Evolutionary conservation across 2,113 vertebrate genomes (phyloP).

Genomic region (Pseudonaja textilis): DNA sequence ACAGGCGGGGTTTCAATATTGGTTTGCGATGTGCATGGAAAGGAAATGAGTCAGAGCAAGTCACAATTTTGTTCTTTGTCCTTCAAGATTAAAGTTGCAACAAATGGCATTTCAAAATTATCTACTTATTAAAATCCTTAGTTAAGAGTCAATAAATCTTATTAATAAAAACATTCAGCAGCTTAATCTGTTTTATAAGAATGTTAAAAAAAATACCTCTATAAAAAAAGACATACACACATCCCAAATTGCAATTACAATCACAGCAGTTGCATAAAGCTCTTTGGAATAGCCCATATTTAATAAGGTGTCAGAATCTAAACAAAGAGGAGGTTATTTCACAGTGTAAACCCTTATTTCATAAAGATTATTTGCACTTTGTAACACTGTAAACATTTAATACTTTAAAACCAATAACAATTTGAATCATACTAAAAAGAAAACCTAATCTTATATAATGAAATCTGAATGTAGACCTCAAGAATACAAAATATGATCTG

Average conservation of each 20-base stretch:
- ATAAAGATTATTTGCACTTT: neutral
- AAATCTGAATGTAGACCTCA: neutral
- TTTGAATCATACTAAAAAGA: neutral
- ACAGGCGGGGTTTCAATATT: neutral
- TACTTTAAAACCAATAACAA: neutral
- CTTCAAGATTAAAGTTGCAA: neutral
- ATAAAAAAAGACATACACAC: neutral
- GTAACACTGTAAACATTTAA: neutral
- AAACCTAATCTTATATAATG: neutral
- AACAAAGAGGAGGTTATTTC: neutral
- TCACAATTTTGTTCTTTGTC: neutral
- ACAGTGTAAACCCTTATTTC: neutral
- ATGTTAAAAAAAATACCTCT: neutral
- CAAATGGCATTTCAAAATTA: neutral
- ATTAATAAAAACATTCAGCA: neutral
- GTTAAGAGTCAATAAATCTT: neutral
- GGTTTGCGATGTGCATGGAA: neutral
- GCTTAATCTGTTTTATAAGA: neutral
- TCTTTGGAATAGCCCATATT: neutral
- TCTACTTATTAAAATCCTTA: neutral
- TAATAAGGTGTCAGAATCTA: neutral
- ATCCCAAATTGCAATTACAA: neutral
- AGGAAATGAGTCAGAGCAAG: neutral
- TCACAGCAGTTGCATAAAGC: neutral
- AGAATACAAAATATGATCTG: neutral